Conservation (phyloP, 1,140 invertebrate genomes). For the Trachymyrmex cornetzi region DNA sequence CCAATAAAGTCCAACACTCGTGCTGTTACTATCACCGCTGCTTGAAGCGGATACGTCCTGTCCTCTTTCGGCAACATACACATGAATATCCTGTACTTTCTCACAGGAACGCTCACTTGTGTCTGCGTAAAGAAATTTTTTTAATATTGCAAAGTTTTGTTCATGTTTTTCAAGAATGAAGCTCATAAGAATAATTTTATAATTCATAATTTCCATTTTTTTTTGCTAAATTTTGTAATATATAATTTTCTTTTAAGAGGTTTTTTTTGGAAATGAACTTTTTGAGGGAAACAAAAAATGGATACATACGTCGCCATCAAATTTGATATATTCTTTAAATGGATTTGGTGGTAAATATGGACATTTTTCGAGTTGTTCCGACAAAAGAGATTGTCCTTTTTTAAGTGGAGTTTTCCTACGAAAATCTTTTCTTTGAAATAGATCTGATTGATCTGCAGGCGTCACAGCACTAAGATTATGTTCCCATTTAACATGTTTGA, state of each 20-base stretch:
- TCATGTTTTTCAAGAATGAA: constrained; percentile 8
- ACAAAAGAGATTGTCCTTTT: constrained; percentile 88
- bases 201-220: not conserved
- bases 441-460: constrained; percentile 89
- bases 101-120: constrained; percentile 91
- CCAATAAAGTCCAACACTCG: constrained; percentile 98
- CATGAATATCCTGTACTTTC: constrained; percentile 95
- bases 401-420: constrained; percentile 85
- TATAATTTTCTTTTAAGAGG: not conserved
- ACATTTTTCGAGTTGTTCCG: constrained; percentile 92
- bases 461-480: constrained; percentile 85
- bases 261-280: constrained; percentile 16
- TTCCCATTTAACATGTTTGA: constrained; percentile 93
- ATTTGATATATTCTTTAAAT: constrained; percentile 96
- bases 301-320: constrained; percentile 92
- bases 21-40: constrained; percentile 93
- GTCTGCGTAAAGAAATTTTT: constrained; percentile 83
- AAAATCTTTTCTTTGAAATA: constrained; percentile 89
- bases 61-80: constrained; percentile 94
- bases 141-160: not conserved
- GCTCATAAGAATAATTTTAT: constrained; percentile 28
- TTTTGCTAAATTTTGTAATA: not conserved
- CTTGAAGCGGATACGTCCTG: constrained; percentile 93
- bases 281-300: not conserved
- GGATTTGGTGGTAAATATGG: constrained; percentile 93